Conservation (phyloP, 2,113 vertebrate genomes). For the Platysteira castanea region DNA sequence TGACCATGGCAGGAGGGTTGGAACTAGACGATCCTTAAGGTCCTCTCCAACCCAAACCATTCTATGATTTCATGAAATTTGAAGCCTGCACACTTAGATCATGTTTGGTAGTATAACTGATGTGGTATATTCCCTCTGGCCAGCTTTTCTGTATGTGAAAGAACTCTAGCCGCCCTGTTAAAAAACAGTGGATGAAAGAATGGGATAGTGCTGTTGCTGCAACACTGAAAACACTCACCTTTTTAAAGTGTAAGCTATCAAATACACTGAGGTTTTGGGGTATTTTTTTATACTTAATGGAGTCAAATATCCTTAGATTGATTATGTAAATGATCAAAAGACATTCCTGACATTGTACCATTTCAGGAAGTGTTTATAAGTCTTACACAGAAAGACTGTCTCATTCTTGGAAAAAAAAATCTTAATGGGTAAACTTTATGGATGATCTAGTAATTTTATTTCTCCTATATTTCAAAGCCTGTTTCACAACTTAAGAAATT, state of each 20-base stretch:
- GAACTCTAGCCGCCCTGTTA: not conserved
- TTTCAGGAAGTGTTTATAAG: not conserved
- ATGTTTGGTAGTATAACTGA: not conserved
- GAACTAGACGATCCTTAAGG: too few relatives aligned
- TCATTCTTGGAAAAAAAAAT: not conserved
- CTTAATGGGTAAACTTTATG: not conserved
- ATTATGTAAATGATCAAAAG: not conserved
- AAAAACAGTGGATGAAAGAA: not conserved
- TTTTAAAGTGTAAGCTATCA: not conserved
- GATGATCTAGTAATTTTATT: not conserved
- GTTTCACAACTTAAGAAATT: not conserved
- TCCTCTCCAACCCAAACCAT: not conserved
- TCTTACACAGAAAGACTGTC: not conserved
- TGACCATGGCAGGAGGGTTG: too few relatives aligned
- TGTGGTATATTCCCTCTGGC: not conserved
- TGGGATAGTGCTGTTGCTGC: not conserved
- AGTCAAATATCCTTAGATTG: not conserved
- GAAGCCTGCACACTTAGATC: not conserved
- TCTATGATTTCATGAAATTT: not conserved
- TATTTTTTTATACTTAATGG: not conserved
- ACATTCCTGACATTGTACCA: not conserved
- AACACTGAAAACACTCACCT: not conserved
- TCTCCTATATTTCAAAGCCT: not conserved
- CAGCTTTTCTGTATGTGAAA: not conserved
- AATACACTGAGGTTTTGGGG: not conserved